Percentiles rank a stretch among this genome's conserved stretches.
Conservation (phyloP, 2,888 invertebrate genomes). For the Chrysotoxum bicinctum region DNA sequence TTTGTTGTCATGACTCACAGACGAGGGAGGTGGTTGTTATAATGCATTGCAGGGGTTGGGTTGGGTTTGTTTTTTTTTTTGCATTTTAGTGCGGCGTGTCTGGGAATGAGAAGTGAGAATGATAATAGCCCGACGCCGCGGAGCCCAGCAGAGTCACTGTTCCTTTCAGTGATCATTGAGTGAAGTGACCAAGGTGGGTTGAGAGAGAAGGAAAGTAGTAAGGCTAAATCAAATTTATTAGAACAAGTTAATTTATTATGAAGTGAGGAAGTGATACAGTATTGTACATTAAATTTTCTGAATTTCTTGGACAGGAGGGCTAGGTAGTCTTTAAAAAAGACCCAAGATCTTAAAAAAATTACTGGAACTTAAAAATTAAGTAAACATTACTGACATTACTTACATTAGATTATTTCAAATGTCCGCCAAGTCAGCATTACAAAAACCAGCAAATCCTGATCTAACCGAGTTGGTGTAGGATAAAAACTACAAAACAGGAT, state of each 20-base stretch:
- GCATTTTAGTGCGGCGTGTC: conserved; percentile 29
- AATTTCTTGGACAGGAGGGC: no score
- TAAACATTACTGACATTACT: no score
- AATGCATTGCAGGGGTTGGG: not conserved
- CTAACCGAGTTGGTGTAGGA: no score
- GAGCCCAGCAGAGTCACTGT: conserved; percentile 53
- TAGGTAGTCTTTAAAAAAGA: no score
- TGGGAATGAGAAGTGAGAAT: conserved; percentile 52
- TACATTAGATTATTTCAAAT: no score
- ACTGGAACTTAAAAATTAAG: no score
- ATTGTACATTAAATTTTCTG: not conserved
- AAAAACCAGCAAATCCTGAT: no score
- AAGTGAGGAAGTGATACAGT: not conserved
- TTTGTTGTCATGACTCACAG: conserved; percentile 70
- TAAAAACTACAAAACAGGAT: no score
- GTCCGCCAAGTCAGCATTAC: no score
- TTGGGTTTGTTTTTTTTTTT: not conserved
- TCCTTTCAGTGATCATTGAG: conserved; percentile 39
- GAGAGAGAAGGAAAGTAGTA: not conserved
- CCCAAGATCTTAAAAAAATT: no score
- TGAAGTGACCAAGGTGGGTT: not conserved
- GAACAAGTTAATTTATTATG: not conserved
- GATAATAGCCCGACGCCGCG: conserved; percentile 40
- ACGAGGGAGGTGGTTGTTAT: conserved; percentile 37
- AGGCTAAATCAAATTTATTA: not conserved